Base-by-base conservation (phyloP, 2,797 vertebrate species). In the Staurois parvus region DNA sequence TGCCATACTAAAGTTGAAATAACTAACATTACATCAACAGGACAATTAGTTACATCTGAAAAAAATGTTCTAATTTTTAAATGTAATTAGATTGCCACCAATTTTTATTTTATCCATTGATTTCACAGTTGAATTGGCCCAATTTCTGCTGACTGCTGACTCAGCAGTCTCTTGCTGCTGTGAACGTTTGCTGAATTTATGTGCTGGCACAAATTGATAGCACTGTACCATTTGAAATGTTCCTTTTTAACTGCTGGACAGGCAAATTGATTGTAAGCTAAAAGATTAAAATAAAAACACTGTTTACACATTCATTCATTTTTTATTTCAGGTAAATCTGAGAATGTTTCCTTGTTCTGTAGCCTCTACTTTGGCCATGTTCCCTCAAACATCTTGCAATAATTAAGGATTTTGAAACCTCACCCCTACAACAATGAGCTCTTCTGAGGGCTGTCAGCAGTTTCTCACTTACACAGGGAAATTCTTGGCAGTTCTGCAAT, bases 401-500 rank as follows among this genome's bases (percentile, higher is more conserved):
- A 76, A 87, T 87, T 87, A 87, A 68, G 76, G 62, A 75, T 83
- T 42, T 59, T n/a, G 48, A 87, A 87, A 83, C 76, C 85, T 83
- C 69, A 66, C 69, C 81, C 74, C 67, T 40, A 24, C 72, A 84
- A 87, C 85, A 87, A 87, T 87, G 81, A 87, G 81, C 76, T 87
- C 81, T 78, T 74, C 81, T 68, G 85, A 87, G 81, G 76, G 76
- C 85, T 87, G 85, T 87, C 85, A 87, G 81, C 76, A 79, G 70
- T 83, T 87, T 87, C 85, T 84, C 85, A 79, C 85, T 87, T 83
- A 83, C 80, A 87, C 85, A 87, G 70, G 75, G 76, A 84, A 87
- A 83, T 68, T 77, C 69, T 77, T 87, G 85, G 85, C 85, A 87
- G 77, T n/a, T 79, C 85, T 69, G 37, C 76, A 64, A 84, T 69